Evolutionary conservation across 2,113 vertebrate genomes (phyloP).

Genomic region (Corythaeola cristata): DNA sequence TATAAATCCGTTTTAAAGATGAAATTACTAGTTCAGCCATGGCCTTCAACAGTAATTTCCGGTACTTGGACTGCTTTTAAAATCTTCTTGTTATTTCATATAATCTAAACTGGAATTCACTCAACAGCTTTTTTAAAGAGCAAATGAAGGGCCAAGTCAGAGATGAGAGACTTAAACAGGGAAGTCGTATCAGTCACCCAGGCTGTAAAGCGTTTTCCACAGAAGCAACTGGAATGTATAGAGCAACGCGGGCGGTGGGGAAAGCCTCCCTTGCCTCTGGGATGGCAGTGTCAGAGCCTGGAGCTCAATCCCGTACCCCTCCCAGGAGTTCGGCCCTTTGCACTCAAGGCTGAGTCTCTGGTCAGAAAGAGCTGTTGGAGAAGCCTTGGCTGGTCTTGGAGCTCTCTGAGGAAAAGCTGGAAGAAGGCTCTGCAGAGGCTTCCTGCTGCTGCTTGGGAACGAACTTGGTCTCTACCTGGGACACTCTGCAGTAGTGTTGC

Average conservation of each 20-base stretch:
- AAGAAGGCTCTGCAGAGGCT: background rate
- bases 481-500: background rate
- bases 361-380: background rate
- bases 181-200: background rate
- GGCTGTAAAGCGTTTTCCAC: background rate
- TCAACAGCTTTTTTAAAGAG: background rate
- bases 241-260: background rate
- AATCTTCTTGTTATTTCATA: background rate
- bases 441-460: background rate
- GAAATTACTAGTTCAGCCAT: background rate
- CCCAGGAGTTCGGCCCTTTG: background rate
- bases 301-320: background rate
- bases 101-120: background rate
- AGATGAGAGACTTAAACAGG: background rate
- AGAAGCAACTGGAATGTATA: background rate
- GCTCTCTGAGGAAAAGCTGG: background rate
- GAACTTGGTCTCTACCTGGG: background rate
- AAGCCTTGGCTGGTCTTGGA: background rate
- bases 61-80: background rate
- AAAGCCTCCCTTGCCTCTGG: background rate
- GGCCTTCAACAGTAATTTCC: slow-evolving; percentile 1
- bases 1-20: slow-evolving; percentile 4
- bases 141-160: background rate
- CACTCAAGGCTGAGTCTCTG: background rate
- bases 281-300: background rate